A percentile compares a stretch with the other conserved stretches of the same genome.
Evolutionary conservation across 1,140 invertebrate genomes (phyloP).

Genomic region (Triops longicaudatus): DNA sequence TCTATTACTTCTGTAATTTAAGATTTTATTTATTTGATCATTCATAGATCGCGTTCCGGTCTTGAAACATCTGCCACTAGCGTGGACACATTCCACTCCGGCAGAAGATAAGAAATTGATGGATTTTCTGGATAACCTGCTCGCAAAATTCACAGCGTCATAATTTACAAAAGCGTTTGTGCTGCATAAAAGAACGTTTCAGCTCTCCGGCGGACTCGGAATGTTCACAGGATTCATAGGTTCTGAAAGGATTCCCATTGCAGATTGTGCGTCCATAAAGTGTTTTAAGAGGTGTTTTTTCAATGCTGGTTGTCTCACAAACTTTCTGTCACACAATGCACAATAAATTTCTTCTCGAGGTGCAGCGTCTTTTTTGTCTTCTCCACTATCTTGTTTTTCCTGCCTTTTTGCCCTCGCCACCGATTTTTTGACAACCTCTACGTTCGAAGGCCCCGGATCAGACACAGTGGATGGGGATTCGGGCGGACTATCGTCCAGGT

Average conservation of each 20-base stretch:
- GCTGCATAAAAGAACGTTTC: no score
- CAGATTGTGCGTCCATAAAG: background rate
- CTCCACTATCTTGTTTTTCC: background rate
- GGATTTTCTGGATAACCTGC: conserved; percentile 19
- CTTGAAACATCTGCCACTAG: conserved; percentile 34
- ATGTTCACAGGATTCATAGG: background rate
- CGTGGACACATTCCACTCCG: conserved; percentile 33
- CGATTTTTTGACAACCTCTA: background rate
- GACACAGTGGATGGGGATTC: background rate
- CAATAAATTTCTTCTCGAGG: background rate
- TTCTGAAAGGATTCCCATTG: background rate
- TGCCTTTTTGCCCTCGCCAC: background rate
- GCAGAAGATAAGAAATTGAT: conserved; percentile 26
- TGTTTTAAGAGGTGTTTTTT: background rate
- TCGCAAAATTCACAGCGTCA: conserved; percentile 17
- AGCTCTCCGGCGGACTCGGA: background rate
- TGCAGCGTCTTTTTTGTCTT: background rate
- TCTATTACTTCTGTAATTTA: no score
- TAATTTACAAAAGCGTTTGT: background rate
- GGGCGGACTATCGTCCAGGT: no score
- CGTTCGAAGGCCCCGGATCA: background rate
- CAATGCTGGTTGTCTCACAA: background rate
- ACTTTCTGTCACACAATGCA: background rate
- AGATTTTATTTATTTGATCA: no score
- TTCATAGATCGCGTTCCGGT: conserved; percentile 32